phyloP scores from a whole-genome alignment of 2,113 vertebrate species.

The Aramus guarauna region DNA sequence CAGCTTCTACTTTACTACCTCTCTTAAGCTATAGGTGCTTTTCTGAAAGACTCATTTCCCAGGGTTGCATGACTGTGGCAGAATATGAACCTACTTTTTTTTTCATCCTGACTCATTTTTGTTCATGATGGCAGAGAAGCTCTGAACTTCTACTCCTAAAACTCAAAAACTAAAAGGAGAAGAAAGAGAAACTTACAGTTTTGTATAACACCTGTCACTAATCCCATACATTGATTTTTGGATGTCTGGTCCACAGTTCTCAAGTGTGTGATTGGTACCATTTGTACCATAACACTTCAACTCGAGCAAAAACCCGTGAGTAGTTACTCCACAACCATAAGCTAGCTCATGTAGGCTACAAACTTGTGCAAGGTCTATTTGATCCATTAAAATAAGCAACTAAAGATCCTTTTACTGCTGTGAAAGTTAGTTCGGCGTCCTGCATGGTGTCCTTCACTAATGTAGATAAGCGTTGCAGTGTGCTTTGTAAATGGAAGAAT shows the following conservation, averaged over 20 bases:
- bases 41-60: not conserved
- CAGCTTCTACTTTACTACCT: not conserved
- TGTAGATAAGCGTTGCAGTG: not conserved
- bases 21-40: not conserved
- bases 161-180: not conserved
- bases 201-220: not conserved
- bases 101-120: not conserved
- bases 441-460: not conserved
- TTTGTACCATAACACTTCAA: not conserved
- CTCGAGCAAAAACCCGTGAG: not conserved
- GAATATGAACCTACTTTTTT: not conserved
- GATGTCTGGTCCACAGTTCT: not conserved
- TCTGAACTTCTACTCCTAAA: not conserved
- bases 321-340: not conserved
- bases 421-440: not conserved
- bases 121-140: not conserved
- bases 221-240: not conserved
- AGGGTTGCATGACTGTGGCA: not conserved
- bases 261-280: accelerated
- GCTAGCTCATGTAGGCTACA: accelerated
- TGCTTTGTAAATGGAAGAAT: not conserved
- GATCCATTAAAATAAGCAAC: not conserved
- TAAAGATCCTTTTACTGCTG: not conserved
- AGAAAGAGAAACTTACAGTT: not conserved
- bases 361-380: not conserved